Evolutionary conservation across 2,888 invertebrate genomes (phyloP).

Genomic region (Leistus spinibarbis): DNA sequence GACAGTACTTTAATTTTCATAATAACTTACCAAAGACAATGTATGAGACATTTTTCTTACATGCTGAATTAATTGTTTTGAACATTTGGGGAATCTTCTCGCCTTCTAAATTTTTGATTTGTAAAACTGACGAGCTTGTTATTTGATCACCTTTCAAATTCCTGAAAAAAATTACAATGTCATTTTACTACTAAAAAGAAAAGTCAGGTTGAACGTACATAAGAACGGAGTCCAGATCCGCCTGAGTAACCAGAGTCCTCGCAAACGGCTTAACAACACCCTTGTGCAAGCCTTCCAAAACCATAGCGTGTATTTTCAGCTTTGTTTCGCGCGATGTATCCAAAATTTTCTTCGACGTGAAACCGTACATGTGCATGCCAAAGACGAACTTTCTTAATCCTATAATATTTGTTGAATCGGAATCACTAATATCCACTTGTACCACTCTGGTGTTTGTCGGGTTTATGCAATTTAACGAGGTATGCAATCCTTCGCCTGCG

Average conservation of each 20-base stretch:
- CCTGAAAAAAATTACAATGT: background rate
- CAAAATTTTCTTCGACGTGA: conserved; percentile 74
- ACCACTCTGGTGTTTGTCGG: conserved; percentile 72
- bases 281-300: conserved; percentile 66
- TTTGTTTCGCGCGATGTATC: conserved; percentile 61
- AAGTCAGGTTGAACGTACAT: conserved; percentile 48
- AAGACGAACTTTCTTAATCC: conserved; percentile 77
- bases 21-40: conserved; percentile 51
- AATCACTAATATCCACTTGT: conserved; percentile 86
- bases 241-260: conserved; percentile 66
- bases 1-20: background rate
- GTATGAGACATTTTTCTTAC: conserved; percentile 48
- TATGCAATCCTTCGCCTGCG: conserved; percentile 85
- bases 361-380: conserved; percentile 79
- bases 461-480: conserved; percentile 68
- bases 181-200: conserved; percentile 68
- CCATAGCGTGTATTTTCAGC: conserved; percentile 60
- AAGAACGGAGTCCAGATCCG: background rate
- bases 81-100: background rate
- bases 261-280: conserved; percentile 73
- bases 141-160: background rate
- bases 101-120: background rate
- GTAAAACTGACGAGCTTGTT: background rate
- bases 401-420: conserved; percentile 70
- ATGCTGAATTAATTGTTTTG: background rate